Conservation (phyloP, 2,113 vertebrate species). For the Thymallus thymallus region DNA sequence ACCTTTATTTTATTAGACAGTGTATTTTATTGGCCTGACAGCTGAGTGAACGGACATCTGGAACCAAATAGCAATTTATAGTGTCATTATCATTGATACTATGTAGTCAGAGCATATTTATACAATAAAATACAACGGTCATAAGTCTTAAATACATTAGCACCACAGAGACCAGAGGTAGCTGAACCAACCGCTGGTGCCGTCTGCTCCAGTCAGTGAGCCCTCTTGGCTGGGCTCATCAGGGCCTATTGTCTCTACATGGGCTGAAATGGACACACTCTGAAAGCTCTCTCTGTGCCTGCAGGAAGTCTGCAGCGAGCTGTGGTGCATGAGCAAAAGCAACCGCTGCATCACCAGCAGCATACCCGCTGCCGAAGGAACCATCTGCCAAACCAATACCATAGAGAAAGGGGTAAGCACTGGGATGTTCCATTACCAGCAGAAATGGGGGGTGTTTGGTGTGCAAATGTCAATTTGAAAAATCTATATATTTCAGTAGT, state of each 20-base stretch:
- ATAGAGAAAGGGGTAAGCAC: conserved; percentile 90
- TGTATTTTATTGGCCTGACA: conserved; percentile 44
- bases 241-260: neutral
- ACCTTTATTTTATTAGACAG: conserved; percentile 48
- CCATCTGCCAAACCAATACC: conserved; percentile 96
- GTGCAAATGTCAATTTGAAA: neutral
- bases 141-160: conserved; percentile 40
- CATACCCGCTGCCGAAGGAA: conserved; percentile 97
- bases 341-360: conserved; percentile 98
- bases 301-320: conserved; percentile 97
- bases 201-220: neutral
- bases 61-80: conserved; percentile 28
- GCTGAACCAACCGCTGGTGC: conserved; percentile 21
- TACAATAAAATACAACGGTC: conserved; percentile 46
- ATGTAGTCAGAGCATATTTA: conserved; percentile 53
- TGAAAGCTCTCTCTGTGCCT: conserved; percentile 25
- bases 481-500: neutral
- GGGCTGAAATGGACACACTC: conserved; percentile 1
- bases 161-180: conserved; percentile 18
- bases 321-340: conserved; percentile 98
- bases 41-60: conserved; percentile 60
- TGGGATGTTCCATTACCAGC: neutral
- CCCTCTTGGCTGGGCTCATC: neutral
- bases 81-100: conserved; percentile 48
- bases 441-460: neutral